phyloP scores from a whole-genome alignment of 2,888 invertebrate genomes.

The Ochropleura leucogaster region DNA sequence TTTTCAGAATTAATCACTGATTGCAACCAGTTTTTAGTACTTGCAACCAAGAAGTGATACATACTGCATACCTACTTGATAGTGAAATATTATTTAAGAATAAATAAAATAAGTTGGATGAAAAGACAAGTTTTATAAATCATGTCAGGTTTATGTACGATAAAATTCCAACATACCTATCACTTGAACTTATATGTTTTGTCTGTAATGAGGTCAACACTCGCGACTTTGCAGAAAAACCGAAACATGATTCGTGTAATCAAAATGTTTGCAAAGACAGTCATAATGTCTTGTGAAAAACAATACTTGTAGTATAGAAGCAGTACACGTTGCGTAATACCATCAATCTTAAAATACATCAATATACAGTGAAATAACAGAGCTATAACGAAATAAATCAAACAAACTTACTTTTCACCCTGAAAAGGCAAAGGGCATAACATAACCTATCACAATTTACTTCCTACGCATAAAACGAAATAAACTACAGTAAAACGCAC shows the following conservation, averaged over 20 bases:
- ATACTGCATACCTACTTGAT: neutral
- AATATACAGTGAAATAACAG: constrained; percentile 37
- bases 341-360: constrained; percentile 18
- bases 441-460: constrained; percentile 82
- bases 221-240: constrained; percentile 37
- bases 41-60: neutral
- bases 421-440: constrained; percentile 78
- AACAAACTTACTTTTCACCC: constrained; percentile 80
- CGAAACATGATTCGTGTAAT: constrained; percentile 39
- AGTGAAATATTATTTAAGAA: neutral
- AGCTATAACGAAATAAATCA: constrained; percentile 48
- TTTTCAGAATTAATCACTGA: neutral
- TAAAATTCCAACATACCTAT: constrained; percentile 24
- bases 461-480: constrained; percentile 64
- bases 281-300: neutral
- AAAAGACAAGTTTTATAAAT: constrained; percentile 7
- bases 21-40: neutral
- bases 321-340: constrained; percentile 25
- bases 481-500: constrained; percentile 41
- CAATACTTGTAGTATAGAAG: neutral
- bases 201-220: constrained; percentile 42
- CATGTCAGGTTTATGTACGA: constrained; percentile 7
- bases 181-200: constrained; percentile 23
- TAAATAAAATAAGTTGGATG: constrained; percentile 7
- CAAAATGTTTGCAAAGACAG: constrained; percentile 33